A percentile compares a stretch with the other conserved stretches of the same genome.
Conservation (phyloP, 2,113 vertebrate genomes). For the Syngnathus scovelli region DNA sequence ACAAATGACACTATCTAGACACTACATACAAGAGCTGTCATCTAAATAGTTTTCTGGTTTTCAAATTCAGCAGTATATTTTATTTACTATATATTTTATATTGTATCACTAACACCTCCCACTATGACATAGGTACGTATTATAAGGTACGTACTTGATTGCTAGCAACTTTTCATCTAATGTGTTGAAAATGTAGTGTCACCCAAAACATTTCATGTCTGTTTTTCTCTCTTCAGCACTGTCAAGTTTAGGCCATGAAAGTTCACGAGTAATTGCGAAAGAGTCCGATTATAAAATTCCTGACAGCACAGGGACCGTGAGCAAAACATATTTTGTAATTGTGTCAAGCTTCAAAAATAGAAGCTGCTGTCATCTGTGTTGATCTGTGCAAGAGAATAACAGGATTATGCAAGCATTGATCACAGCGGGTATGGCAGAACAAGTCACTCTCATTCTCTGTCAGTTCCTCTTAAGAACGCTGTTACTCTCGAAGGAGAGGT, state of each 20-base stretch:
- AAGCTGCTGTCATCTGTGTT: conserved; percentile 8
- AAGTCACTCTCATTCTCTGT: conserved; percentile 30
- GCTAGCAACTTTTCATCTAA: background rate
- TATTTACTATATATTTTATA: too few species aligned
- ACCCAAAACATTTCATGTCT: background rate
- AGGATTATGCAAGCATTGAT: conserved; percentile 45
- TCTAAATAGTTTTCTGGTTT: background rate
- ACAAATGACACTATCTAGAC: background rate
- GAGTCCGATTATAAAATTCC: background rate
- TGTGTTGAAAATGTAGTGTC: background rate
- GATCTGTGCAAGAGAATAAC: conserved; percentile 40
- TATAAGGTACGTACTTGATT: background rate
- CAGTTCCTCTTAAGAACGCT: conserved; percentile 29
- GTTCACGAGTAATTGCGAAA: background rate
- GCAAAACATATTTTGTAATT: background rate
- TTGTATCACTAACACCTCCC: background rate
- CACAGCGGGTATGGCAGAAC: conserved; percentile 20
- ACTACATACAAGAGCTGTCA: background rate
- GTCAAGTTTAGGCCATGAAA: background rate
- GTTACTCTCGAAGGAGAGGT: conserved; percentile 25
- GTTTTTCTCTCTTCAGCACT: background rate
- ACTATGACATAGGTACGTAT: background rate
- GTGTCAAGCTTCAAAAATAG: conserved; percentile 10
- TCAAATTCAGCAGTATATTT: background rate
- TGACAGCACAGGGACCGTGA: background rate